Percentiles rank a stretch among this genome's conserved stretches.
Conservation (phyloP, 2,113 vertebrate genomes). For the Lates calcarifer region DNA sequence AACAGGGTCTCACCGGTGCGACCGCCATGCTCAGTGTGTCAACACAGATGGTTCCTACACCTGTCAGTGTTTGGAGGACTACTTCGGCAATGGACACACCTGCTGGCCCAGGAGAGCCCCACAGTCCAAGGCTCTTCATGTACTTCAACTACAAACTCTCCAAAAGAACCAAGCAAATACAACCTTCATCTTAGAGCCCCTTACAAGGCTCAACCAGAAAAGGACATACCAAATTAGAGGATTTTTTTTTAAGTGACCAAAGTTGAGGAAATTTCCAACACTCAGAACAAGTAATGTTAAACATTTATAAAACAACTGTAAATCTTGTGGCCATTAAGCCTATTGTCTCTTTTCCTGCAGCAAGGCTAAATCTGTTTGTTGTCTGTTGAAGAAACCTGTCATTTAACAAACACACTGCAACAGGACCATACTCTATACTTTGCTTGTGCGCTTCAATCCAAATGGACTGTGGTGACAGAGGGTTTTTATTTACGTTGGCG, state of each 20-base stretch:
- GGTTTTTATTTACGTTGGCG: constrained; percentile 38
- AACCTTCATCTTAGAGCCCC: constrained; percentile 22
- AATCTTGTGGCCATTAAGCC: not conserved
- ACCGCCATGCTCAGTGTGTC: constrained; percentile 73
- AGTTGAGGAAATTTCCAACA: not conserved
- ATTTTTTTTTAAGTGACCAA: too few species aligned
- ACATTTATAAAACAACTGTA: constrained; percentile 18
- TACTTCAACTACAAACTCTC: constrained; percentile 80
- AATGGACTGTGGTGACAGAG: constrained; percentile 51
- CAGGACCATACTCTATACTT: constrained; percentile 45
- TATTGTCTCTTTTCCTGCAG: constrained; percentile 13
- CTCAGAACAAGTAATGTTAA: constrained; percentile 3
- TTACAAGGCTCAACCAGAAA: not conserved
- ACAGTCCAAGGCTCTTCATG: constrained; percentile 65
- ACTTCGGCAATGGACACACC: constrained; percentile 74
- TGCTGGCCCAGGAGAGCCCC: constrained; percentile 76
- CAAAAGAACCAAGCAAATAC: constrained; percentile 62
- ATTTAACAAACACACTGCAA: constrained; percentile 44
- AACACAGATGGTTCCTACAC: constrained; percentile 82
- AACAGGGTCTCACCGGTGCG: constrained; percentile 78
- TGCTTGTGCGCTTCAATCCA: constrained; percentile 25
- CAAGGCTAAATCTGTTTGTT: constrained; percentile 32
- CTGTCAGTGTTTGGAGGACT: constrained; percentile 76
- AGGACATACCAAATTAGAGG: not conserved
- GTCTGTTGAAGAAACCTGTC: constrained; percentile 52